These are phyloP conservation scores for Doryteuthis pealeii DNA, from an alignment of 1,140 invertebrate genomes.

Conservation along the genomic window DNA sequence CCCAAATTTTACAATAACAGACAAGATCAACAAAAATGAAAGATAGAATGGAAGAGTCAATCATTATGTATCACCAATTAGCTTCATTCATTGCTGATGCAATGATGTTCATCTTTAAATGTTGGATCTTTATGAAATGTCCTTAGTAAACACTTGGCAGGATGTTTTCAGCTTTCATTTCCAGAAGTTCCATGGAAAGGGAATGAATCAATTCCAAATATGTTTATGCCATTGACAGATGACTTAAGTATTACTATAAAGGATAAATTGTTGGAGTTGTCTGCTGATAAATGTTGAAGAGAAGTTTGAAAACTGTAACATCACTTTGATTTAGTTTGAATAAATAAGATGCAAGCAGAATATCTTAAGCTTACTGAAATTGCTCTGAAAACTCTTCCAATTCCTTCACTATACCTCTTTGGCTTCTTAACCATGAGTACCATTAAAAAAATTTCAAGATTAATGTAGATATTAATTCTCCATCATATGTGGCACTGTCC, in stretches of 20 bases:
- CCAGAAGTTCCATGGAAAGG: not conserved
- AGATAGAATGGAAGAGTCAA: slow-evolving; percentile 4
- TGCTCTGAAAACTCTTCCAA: slow-evolving; percentile 5
- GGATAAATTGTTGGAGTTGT: not conserved
- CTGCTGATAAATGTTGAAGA: slow-evolving; percentile 8
- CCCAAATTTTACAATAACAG: not conserved
- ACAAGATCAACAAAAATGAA: slow-evolving; percentile 12
- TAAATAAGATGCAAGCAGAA: slow-evolving; percentile 6
- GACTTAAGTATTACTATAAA: slow-evolving; percentile 1
- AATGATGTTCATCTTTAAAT: not conserved
- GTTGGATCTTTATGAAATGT: slow-evolving; percentile 1
- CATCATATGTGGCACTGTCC: slow-evolving; percentile 6
- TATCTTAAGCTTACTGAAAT: slow-evolving; percentile 11
- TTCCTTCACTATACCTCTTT: not conserved
- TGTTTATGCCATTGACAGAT: not conserved
- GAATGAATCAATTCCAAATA: slow-evolving; percentile 6
- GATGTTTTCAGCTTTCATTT: not conserved
- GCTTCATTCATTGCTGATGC: not conserved
- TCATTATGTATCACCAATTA: not conserved
- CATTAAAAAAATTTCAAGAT: not conserved
- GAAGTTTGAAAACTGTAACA: slow-evolving; percentile 5
- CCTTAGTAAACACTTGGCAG: slow-evolving; percentile 8
- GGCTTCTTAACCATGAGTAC: slow-evolving; percentile 9
- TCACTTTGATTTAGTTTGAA: not conserved
- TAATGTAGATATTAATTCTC: slow-evolving; percentile 6